phyloP scores from a whole-genome alignment of 2,113 vertebrate species.

The Oncorhynchus clarkii region DNA sequence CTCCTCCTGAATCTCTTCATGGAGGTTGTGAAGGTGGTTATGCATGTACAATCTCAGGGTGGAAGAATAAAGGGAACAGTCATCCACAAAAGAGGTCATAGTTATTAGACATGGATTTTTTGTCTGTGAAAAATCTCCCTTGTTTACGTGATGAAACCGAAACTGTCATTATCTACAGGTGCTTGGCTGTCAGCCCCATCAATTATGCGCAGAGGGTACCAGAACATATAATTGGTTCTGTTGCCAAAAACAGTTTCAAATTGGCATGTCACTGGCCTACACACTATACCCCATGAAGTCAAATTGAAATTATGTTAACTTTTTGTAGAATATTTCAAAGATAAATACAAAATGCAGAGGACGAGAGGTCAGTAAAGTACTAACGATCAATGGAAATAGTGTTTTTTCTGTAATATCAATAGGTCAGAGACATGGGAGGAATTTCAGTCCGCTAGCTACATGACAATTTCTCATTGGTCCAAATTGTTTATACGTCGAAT shows the following conservation, averaged over 20 bases:
- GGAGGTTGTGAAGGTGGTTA: neutral
- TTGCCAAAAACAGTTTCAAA: slow-evolving; percentile 12
- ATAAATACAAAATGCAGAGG: no score
- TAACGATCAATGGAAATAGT: no score
- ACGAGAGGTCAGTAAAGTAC: no score
- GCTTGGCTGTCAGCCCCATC: slow-evolving; percentile 6
- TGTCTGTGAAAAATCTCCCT: neutral
- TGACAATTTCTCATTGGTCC: no score
- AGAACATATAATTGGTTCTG: slow-evolving; percentile 10
- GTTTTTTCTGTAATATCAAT: no score
- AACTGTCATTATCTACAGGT: slow-evolving; percentile 37
- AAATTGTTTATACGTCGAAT: no score
- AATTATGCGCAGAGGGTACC: neutral
- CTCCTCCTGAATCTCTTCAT: slow-evolving; percentile 12
- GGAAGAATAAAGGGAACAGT: slow-evolving; percentile 6
- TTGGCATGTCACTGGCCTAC: neutral
- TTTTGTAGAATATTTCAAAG: no score
- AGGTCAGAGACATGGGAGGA: no score
- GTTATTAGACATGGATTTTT: slow-evolving; percentile 37
- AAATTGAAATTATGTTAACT: no score
- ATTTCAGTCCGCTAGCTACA: no score
- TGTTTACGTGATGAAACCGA: slow-evolving; percentile 32
- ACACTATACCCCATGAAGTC: no score
- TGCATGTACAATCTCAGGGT: slow-evolving; percentile 12
- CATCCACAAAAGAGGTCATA: slow-evolving; percentile 16